A percentile compares a stretch with the other conserved stretches of the same genome.
Conservation (phyloP, 2,113 vertebrate genomes). For the Dryoscopus gambensis region DNA sequence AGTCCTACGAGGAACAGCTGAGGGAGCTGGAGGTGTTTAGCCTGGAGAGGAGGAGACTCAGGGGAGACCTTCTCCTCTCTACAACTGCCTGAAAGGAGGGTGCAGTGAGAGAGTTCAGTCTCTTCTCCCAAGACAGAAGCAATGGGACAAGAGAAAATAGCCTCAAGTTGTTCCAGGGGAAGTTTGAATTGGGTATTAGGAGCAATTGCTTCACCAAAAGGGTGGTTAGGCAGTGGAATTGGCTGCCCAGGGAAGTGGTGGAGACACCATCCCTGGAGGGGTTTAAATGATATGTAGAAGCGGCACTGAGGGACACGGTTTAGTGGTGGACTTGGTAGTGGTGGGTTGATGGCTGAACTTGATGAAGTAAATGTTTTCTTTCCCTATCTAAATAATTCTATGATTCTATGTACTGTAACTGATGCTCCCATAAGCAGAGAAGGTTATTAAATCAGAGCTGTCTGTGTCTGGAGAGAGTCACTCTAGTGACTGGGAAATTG, state of each 20-base stretch:
- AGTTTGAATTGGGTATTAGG: neutral
- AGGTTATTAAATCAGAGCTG: neutral
- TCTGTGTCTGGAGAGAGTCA: neutral
- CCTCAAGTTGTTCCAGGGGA: neutral
- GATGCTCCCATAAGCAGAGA: neutral
- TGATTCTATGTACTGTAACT: neutral
- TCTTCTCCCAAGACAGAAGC: neutral
- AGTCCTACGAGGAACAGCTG: fast-evolving
- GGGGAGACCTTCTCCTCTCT: fast-evolving
- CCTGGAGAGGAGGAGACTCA: neutral
- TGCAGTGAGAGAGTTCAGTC: fast-evolving
- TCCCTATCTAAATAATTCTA: neutral
- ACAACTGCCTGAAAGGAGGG: neutral
- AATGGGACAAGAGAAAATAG: neutral
- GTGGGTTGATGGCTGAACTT: neutral
- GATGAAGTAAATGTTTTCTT: neutral
- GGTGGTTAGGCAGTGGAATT: fast-evolving
- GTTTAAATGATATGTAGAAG: neutral
- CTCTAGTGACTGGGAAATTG: neutral
- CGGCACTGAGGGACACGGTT: fast-evolving
- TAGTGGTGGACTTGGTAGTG: neutral
- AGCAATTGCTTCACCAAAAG: neutral
- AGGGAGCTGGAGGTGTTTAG: fast-evolving
- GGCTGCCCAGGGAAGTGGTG: neutral
- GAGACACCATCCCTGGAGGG: neutral